Base-by-base conservation (phyloP, 2,797 vertebrate genomes). In the Nasua narica region DNA sequence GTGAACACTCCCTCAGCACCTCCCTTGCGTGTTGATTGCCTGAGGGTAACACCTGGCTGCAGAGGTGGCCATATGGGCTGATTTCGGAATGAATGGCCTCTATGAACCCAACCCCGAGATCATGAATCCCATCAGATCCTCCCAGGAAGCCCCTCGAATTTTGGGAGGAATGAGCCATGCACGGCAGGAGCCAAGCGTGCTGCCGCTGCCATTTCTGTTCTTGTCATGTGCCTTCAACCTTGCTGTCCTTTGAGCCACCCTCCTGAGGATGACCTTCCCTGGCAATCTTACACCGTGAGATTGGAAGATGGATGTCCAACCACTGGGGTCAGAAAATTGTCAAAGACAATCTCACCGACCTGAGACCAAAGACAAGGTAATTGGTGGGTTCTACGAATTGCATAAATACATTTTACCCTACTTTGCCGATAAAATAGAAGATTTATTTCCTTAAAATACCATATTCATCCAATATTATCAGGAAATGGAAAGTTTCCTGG, bases 341-440 rank as follows among this genome's bases (percentile, higher is more conserved):
- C 18, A 0, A 40, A 60, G 67, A 78, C 40, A 81, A 16, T 9
- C 46, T 52, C 19, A 7, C 27, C 32, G n/a, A 16, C 7, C 18
- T 9, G 4, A 86, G 58, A 52, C 72, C 10, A 52, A 37, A 18
- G 16, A 12, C 21, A 52, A 82, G 72, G 58, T 40, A 67, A 70
- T 58, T 48, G 77, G 6, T 40, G 50, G 50, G 54, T 37, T 52
- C 29, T 79, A 23, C 40, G n/a, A n/a, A 60, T 3, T 60, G 58
- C 37, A 29, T 54, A 37, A 87, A 52, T 87, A 54, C 40, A 5
- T 65, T 21, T 12, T 43, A 62, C 23, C 40, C 35, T 25, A 21
- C 74, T 74, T 65, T 79, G 40, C 48, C 92, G 84, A 35, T 85
- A 67, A 85, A 60, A 76, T 29, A 23, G 48, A n/a, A 77, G 15